Evolutionary conservation across 2,113 vertebrate species (phyloP), one percentile per base, ranked within the genome.

Genomic region (Solea solea): DNA sequence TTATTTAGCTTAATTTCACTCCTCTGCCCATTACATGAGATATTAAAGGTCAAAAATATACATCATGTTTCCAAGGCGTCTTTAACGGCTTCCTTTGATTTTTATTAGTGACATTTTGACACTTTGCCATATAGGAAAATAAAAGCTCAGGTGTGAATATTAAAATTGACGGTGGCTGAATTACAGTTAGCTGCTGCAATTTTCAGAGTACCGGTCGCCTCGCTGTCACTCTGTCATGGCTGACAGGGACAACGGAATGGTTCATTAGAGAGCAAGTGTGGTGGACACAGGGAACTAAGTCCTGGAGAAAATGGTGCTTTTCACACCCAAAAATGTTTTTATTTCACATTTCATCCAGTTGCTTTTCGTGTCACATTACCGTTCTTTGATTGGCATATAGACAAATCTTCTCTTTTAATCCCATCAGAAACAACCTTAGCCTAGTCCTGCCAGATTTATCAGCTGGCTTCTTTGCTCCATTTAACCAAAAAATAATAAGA

Each of bases 111-210:
- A n/a, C 13, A 46, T 16, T 64, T 45, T 51, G 34, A 48, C 34
- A 49, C 2, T n/a, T 40, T 21, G 34, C 25, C 3, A n/a, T 27
- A 16, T 14, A 34, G 25, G 34, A 34, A 34, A 48, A 61, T 1
- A 21, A 27, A 13, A 16, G 9, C 34, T 9, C 11, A 7, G 40
- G 46, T 28, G 55, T 39, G 7, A 59, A 41, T 10, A 59, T 44
- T 40, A 41, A 27, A 48, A 64, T 56, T 28, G 53, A 65, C 41
- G 39, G 27, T n/a, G 27, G 6, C 51, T 41, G 34, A 41, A 28
- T 73, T 72, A 13, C 53, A 60, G 52, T 73, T 53, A 44, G 51
- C 51, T 44, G 5, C 51, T 45, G 16, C 9, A 12, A 21, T 50
- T 34, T 70, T 70, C 16, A 45, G 48, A 41, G 9, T 41, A 9